phyloP scores from a whole-genome alignment of 2,888 invertebrate species.

The Bruchidius siliquastri region DNA sequence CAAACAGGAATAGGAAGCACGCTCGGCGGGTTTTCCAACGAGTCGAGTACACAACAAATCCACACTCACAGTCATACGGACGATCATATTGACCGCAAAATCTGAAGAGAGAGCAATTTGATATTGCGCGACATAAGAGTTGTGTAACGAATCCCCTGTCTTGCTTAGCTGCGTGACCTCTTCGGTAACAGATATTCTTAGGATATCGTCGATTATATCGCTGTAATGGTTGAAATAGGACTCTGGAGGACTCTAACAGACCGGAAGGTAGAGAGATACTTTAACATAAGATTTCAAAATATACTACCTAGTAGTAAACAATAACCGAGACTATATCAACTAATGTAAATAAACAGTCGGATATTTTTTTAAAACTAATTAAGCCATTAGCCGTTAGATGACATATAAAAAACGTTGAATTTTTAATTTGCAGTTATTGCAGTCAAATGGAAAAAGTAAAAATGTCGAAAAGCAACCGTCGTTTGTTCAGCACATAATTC shows the following conservation, averaged over 20 bases:
- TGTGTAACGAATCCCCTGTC: background rate
- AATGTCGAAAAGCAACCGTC: no score
- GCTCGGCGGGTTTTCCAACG: conserved; percentile 24
- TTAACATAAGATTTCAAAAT: no score
- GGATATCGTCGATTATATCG: background rate
- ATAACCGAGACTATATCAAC: no score
- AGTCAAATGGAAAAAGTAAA: no score
- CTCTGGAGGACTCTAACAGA: background rate
- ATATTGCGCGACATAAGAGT: background rate
- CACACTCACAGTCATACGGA: background rate
- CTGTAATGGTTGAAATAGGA: background rate
- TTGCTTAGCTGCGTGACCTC: background rate
- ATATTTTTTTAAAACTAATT: no score
- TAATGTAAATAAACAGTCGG: no score
- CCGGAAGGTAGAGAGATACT: background rate
- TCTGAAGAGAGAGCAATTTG: background rate
- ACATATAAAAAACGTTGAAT: no score
- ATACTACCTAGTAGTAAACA: no score
- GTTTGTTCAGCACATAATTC: no score
- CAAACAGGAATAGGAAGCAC: conserved; percentile 30
- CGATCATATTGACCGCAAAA: conserved; percentile 1
- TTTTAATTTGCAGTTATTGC: no score
- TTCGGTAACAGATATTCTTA: background rate
- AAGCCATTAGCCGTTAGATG: no score
- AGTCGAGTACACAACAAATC: conserved; percentile 13